phyloP scores from a whole-genome alignment of 2,113 vertebrate genomes.

The Sceloporus undulatus region DNA sequence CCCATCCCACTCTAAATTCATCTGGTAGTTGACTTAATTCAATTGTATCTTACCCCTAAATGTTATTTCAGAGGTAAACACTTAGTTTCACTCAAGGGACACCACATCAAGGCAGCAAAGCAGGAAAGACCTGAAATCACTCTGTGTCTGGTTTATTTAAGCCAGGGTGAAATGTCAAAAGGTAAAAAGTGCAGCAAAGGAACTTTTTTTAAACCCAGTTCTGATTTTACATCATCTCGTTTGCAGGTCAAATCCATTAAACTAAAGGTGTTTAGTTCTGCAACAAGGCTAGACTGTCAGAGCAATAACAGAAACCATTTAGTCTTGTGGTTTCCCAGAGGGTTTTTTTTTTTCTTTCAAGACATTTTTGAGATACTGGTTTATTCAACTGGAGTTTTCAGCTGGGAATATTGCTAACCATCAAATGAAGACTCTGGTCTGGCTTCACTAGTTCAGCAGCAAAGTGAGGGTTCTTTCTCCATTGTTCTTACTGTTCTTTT shows the following conservation, averaged over 20 bases:
- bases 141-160: not conserved
- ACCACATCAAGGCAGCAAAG: not conserved
- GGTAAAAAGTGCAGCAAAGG: not conserved
- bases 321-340: not conserved
- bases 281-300: not conserved
- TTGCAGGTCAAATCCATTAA: conserved; percentile 17
- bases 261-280: conserved; percentile 3
- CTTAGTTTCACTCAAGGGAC: not conserved
- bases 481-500: not conserved
- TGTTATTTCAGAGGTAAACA: not conserved
- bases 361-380: not conserved
- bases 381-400: not conserved
- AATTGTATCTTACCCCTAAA: not conserved
- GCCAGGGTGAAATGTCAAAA: not conserved
- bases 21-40: not conserved
- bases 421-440: not conserved
- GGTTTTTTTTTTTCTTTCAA: not conserved
- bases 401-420: not conserved
- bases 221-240: not conserved
- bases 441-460: not conserved
- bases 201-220: not conserved
- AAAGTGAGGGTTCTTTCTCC: not conserved
- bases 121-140: not conserved
- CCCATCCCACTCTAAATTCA: conserved; percentile 50
- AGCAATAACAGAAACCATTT: not conserved